Base-by-base conservation (phyloP, 2,113 vertebrate genomes). In the Lamprologus speciosus region DNA sequence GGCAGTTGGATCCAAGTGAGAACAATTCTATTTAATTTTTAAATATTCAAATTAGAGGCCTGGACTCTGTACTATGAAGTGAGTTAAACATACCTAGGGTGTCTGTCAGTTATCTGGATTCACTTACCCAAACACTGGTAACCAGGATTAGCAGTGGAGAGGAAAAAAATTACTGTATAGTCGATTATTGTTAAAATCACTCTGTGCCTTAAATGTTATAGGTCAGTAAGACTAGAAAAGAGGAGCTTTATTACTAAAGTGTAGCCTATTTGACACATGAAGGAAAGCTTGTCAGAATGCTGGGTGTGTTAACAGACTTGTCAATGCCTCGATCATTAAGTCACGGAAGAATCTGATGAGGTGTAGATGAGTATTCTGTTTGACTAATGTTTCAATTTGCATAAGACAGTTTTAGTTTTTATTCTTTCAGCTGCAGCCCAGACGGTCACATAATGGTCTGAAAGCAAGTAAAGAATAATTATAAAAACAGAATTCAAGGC, bases 391-490 rank as follows among this genome's bases (percentile, higher is more conserved):
- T 65, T 65, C 0, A 8, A 65, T 37, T 65, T 37, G 60, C 60
- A 65, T 1, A 65, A 65, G 33, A 68, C 33, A 21, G 33, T 21
- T 68, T 68, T 68, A 68, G 60, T 8, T 65, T 37, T 65, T 8
- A 37, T 65, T 65, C 19, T 65, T 65, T 65, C 9, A 35, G 58
- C 9, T 63, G 16, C 57, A 60, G 31, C 58, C 6, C 60, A 65
- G 60, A 37, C 0, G 4, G 60, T 37, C 1, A 4, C 19, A 68
- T 68, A 21, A 68, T 2, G 33, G 60, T 37, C 19, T 4, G 17
- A 37, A 37, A 65, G 33, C 60, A 65, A 65, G 60, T 65, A 65
- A 65, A 21, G 33, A 21, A 68, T 68, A 37, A 68, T 37, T 37
- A 21, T 37, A 37, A 68, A 65, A 37, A 37, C 58, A n/a, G 9